Evolutionary conservation across 2,888 invertebrate genomes (phyloP).

Genomic region (Invenusta paracnida): DNA sequence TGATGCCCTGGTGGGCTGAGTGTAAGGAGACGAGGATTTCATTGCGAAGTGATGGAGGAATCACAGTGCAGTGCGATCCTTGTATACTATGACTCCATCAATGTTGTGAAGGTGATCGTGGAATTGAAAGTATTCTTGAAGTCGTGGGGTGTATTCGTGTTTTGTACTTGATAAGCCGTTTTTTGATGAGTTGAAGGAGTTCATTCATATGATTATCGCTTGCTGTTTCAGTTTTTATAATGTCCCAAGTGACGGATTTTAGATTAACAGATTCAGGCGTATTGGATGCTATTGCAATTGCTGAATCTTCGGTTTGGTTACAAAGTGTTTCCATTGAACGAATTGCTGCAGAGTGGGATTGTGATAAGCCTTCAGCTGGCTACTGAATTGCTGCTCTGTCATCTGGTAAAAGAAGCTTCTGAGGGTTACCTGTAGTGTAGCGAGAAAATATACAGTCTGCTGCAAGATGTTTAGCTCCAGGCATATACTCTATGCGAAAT

Average conservation of each 20-base stretch:
- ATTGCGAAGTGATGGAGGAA: neutral
- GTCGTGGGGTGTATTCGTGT: neutral
- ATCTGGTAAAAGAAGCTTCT: neutral
- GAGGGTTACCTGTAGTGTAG: neutral
- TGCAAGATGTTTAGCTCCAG: conserved; percentile 6
- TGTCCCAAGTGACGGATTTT: neutral
- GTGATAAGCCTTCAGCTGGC: neutral
- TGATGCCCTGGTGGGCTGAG: neutral
- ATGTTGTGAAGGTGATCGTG: too few species aligned
- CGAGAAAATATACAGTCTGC: conserved; percentile 30
- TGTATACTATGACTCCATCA: neutral
- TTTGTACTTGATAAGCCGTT: neutral
- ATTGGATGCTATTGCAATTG: neutral
- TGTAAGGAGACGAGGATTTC: neutral
- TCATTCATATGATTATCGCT: neutral
- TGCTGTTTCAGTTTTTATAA: neutral
- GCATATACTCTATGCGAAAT: too few species aligned
- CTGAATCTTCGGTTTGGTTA: neutral
- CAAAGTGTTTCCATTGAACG: neutral
- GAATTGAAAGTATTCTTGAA: neutral
- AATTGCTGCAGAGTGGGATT: neutral
- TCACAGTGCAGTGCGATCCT: neutral
- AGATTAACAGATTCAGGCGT: neutral
- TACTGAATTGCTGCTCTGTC: neutral
- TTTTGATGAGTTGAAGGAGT: neutral